Conservation (phyloP, 35 echinoderm and acorn worm genomes). For the Eucidaris tribuloides region DNA sequence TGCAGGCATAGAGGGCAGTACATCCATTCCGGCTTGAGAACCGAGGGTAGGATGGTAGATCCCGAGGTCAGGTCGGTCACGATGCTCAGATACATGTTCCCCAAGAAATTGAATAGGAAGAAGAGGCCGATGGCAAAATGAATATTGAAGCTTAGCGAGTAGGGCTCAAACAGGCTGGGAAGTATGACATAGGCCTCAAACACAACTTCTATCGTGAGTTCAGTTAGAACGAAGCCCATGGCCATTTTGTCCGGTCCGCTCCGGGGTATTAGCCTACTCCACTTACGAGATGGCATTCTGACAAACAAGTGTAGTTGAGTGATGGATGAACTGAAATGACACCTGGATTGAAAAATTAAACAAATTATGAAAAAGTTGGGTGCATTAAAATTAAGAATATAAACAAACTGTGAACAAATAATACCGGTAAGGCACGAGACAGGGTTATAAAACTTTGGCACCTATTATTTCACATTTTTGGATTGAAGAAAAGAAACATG, state of each 20-base stretch:
- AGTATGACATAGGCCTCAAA: constrained; percentile 85
- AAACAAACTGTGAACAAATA: no score
- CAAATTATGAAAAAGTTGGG: no score
- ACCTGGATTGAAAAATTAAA: no score
- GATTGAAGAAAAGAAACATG: no score
- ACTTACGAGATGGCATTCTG: no score
- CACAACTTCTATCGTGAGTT: constrained; percentile 42
- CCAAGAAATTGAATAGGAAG: constrained; percentile 66
- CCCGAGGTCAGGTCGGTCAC: constrained; percentile 67
- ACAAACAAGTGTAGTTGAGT: no score
- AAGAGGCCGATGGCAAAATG: constrained; percentile 68
- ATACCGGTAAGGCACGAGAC: no score
- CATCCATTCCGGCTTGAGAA: constrained; percentile 74
- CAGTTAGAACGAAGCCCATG: constrained; percentile 32
- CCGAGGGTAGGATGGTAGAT: constrained; percentile 58
- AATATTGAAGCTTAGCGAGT: constrained; percentile 29
- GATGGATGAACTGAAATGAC: no score
- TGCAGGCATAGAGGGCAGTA: constrained; percentile 73
- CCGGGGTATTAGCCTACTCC: constrained; percentile 54
- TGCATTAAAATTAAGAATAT: no score
- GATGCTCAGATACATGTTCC: constrained; percentile 80
- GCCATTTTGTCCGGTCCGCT: constrained; percentile 39
- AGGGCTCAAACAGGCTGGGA: constrained; percentile 45
- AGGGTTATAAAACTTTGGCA: no score
- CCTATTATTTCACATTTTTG: no score